Conservation (phyloP, 2,888 invertebrate genomes). For the Tetragnatha montana region DNA sequence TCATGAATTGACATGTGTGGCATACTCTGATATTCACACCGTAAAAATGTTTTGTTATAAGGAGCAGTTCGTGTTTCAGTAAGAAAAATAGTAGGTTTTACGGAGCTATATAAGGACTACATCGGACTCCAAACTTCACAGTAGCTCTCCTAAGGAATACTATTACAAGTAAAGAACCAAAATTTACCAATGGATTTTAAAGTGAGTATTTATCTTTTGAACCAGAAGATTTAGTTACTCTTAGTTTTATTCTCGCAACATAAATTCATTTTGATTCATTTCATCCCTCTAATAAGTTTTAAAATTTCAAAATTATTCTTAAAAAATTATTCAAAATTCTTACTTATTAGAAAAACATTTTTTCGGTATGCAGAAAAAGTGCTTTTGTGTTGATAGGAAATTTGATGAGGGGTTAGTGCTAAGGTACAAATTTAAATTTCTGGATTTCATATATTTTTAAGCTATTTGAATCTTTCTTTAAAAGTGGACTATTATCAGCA, state of each 20-base stretch:
- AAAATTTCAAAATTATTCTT: background rate
- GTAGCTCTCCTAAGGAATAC: background rate
- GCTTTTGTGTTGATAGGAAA: too few relatives aligned
- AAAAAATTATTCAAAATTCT: background rate
- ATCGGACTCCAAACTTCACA: background rate
- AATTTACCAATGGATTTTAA: constrained; percentile 9
- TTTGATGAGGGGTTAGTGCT: too few relatives aligned
- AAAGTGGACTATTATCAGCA: too few relatives aligned
- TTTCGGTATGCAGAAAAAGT: background rate
- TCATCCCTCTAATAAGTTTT: background rate
- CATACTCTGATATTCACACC: background rate
- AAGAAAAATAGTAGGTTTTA: background rate
- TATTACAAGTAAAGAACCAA: background rate
- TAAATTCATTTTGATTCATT: background rate
- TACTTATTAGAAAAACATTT: background rate
- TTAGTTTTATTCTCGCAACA: background rate
- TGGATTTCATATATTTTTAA: too few relatives aligned
- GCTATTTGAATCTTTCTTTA: too few relatives aligned
- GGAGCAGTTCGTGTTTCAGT: background rate
- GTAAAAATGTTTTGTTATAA: background rate
- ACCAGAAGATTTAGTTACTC: background rate
- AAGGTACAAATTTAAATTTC: too few relatives aligned
- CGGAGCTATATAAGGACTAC: constrained; percentile 6
- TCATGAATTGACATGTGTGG: constrained; percentile 4
- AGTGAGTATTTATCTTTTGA: background rate